Base-by-base conservation (phyloP, 2,888 invertebrate species). In the Gandaritis pyraliata region DNA sequence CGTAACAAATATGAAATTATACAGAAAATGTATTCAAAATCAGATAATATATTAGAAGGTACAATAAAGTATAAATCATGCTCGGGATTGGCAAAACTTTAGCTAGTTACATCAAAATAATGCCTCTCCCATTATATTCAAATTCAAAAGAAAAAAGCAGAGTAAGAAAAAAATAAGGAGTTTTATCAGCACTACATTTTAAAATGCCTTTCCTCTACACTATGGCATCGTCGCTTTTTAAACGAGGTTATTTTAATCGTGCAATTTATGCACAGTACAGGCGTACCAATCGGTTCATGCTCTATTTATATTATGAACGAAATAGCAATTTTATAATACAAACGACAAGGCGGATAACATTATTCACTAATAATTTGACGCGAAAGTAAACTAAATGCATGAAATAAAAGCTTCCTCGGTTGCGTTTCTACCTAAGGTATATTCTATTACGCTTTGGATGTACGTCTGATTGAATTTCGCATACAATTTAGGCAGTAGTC, bases 131-230 rank as follows among this genome's bases (percentile, higher is more conserved):
- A 16, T 43, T n/a, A 48, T 1, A 29, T 30, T 30, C 11, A 46
- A 33, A 50, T 52, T 2, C 4, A 45, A 48, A 15, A 5, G 13
- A 36, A 41, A 41, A 5, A 63, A 46, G 12, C 46, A 29, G 2
- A 51, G 47, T 48, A 18, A 52, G 38, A 61, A 41, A 57, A 65
- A 73, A 75, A 79, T 78, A 75, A 81, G 76, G 80, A 80, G 80
- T 73, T 80, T 81, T 80, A 65, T 72, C 71, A 67, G 72, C 73
- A 76, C 74, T 75, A 78, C 79, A 43, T 49, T 51, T 50, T 58
- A 58, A 64, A 10, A 65, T 66, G 58, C 65, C 60, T 58, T 57
- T 58, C 60, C 46, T 68, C 66, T 61, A 68, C 60, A 68, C 65
- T 70, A 69, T 64, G 61, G 50, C 61, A 55, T 55, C 46, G 54